Conservation (phyloP, 2,888 invertebrate species). For the Pseudococcus jackbeardsleyi region DNA sequence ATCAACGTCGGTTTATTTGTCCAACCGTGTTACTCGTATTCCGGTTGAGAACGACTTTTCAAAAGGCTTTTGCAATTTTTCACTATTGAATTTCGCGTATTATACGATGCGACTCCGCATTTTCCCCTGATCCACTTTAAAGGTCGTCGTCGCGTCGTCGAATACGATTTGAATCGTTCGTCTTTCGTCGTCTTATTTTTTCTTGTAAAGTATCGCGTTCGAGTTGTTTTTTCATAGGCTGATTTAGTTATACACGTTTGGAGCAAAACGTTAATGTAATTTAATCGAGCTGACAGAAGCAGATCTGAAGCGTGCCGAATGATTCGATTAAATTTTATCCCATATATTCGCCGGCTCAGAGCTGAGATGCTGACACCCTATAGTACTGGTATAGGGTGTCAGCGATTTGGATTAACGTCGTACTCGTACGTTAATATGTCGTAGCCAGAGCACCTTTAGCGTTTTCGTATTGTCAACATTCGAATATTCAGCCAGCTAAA, state of each 20-base stretch:
- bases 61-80: conserved; percentile 27
- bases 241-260: background rate
- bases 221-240: background rate
- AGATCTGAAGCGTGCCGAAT: background rate
- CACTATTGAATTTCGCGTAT: conserved; percentile 12
- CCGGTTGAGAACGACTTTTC: conserved; percentile 5
- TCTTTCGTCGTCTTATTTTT: background rate
- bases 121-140: background rate
- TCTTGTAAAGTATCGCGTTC: background rate
- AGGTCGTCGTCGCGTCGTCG: background rate
- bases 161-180: background rate
- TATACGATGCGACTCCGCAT: background rate
- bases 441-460: background rate
- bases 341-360: background rate
- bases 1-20: conserved; percentile 19
- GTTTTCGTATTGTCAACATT: background rate
- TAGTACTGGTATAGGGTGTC: no score
- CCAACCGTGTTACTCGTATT: conserved; percentile 24
- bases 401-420: background rate
- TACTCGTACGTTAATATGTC: background rate
- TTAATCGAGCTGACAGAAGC: background rate
- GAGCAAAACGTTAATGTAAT: background rate
- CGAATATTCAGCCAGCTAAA: background rate
- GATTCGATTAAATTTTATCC: background rate
- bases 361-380: background rate